Conservation (phyloP, 2,888 invertebrate genomes). For the Vanessa cardui region DNA sequence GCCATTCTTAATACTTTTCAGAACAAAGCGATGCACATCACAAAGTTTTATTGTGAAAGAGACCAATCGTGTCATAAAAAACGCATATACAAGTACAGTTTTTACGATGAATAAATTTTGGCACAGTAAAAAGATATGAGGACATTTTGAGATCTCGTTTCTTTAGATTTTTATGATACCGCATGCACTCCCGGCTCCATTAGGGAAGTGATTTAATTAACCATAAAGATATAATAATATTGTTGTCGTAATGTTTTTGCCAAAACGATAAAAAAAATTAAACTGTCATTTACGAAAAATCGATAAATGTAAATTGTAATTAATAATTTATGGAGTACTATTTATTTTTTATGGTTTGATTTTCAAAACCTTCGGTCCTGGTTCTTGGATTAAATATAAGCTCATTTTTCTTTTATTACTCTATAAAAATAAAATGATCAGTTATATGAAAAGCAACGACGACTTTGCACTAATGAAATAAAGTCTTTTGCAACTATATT, state of each 20-base stretch:
- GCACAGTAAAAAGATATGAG: slow-evolving; percentile 64
- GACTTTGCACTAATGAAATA: too few species aligned
- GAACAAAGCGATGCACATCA: neutral
- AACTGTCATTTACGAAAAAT: slow-evolving; percentile 16
- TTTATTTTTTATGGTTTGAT: too few species aligned
- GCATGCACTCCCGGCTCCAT: slow-evolving; percentile 56
- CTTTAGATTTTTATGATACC: slow-evolving; percentile 62
- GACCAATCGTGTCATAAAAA: slow-evolving; percentile 66
- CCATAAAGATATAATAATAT: slow-evolving; percentile 53
- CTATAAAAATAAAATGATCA: too few species aligned
- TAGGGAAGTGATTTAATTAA: slow-evolving; percentile 63
- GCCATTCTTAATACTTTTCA: neutral
- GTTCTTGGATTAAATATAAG: too few species aligned
- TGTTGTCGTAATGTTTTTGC: slow-evolving; percentile 30
- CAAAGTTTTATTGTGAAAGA: slow-evolving; percentile 51
- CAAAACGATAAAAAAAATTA: slow-evolving; percentile 22
- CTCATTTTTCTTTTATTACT: too few species aligned
- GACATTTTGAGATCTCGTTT: slow-evolving; percentile 65
- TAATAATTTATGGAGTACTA: neutral
- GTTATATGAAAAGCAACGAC: too few species aligned
- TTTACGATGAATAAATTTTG: slow-evolving; percentile 74
- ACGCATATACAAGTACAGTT: slow-evolving; percentile 59
- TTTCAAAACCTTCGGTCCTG: too few species aligned
- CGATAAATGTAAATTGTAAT: neutral
- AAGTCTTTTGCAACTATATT: too few species aligned